A percentile compares a stretch with the other conserved stretches of the same genome.
Conservation (phyloP, 2,113 vertebrate genomes). For the Steatornis caripensis region DNA sequence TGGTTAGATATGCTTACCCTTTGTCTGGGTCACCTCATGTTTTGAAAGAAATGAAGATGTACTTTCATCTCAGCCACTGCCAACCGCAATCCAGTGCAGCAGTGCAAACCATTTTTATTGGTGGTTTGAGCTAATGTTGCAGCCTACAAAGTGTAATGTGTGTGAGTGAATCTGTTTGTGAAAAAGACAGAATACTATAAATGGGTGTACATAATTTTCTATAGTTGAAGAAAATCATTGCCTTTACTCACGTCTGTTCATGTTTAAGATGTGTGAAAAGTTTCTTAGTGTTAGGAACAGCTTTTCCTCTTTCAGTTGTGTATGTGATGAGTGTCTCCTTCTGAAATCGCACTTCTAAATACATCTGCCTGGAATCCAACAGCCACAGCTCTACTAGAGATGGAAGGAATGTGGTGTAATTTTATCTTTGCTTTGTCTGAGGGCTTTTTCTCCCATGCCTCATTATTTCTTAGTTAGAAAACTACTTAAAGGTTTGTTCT, state of each 20-base stretch:
- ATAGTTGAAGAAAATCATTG: neutral
- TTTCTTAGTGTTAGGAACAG: constrained; percentile 34
- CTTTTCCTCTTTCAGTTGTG: neutral
- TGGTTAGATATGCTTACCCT: neutral
- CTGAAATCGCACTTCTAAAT: neutral
- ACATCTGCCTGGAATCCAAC: neutral
- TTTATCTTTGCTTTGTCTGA: neutral
- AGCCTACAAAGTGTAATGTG: neutral
- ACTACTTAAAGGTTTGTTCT: neutral
- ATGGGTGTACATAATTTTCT: neutral
- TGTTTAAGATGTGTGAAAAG: constrained; percentile 51
- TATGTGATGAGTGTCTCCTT: neutral
- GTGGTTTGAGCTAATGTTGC: neutral
- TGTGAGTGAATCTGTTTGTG: neutral
- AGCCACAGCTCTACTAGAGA: neutral
- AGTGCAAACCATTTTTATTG: neutral
- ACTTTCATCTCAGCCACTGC: neutral
- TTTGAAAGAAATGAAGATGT: neutral
- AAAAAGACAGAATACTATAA: neutral
- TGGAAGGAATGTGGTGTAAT: neutral
- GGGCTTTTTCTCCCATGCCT: neutral
- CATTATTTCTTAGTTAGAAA: neutral
- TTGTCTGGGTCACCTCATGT: neutral
- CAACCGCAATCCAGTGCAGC: neutral
- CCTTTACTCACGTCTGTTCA: neutral